Base-by-base conservation (phyloP, 2,888 invertebrate genomes). In the Synergus laeviventris region DNA sequence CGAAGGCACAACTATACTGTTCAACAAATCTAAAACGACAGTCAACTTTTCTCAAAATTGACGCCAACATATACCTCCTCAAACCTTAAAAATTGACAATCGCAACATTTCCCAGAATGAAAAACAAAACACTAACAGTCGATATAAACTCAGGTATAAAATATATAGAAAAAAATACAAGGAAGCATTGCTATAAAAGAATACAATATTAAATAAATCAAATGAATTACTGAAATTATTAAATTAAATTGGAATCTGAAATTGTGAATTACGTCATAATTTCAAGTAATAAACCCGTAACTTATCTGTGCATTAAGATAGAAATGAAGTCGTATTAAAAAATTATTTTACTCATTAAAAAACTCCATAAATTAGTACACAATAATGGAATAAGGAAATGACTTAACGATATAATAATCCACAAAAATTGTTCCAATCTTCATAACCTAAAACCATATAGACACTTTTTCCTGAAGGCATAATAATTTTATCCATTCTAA, bases 321-420 rank as follows among this genome's bases (percentile, higher is more conserved):
- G 24, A 24, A 24, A 24, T 24, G 1, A 24, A 24, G 24, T 24
- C 24, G 1, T 24, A 24, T 24, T 45, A 45, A 45, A 45, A 45
- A 45, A 14, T 60, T 31, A 31, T 31, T 31, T 31, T 31, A 31
- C 3, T 16, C 31, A 61, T 24, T 49, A n/a, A 49, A n/a, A 8
- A n/a, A 49, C n/a, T 49, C n/a, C 1, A 49, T 38, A 64, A 18
- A 36, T 36, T 64, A 24, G 36, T 39, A 36, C 12, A 64, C 36
- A 18, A 18, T 31, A 12, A 38, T n/a, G 74, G 38, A 74, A n/a
- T n/a, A 74, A 74, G 59, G 42, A 74, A 74, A 36, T 59, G 74
- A 74, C 59, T 60, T 38, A 74, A 74, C 59, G 36, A 59, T 5
- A 49, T 70, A 49, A 70, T 49, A 70, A 70, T 70, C 45, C 70